Base-by-base conservation (phyloP, 2,113 vertebrate species). In the Tragulus kanchil region DNA sequence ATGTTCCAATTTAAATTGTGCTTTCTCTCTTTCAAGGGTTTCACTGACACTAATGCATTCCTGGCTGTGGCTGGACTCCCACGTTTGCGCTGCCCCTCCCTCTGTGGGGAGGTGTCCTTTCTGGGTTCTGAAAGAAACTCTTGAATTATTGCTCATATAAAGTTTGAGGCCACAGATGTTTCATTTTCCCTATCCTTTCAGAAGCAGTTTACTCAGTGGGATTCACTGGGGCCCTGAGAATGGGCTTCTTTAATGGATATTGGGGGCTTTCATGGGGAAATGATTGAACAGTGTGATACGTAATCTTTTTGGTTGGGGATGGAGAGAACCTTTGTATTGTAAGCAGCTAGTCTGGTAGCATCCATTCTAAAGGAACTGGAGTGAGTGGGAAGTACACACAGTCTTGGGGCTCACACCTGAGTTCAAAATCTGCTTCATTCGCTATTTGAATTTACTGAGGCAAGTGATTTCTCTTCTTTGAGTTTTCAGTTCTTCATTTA, bases 81-180 rank as follows among this genome's bases (percentile, higher is more conserved):
- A 8, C n/a, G 65, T 42, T 48, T 17, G 4, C 0, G 14, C 50
- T 12, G 0, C 2, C 56, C 23, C 28, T 48, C 23, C 50, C 26
- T 75, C 95, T 13, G 0, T 50, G 54, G 84, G 85, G 92, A 86
- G 13, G n/a, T 31, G 31, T 54, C 21, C n/a, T 84, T 59, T 88
- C 62, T 36, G 89, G 71, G 14, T 75, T 96, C 77, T 75, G 48
- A 94, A 91, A 86, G 69, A 65, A 62, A 84, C 31, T 48, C 87
- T 69, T 54, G 31, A 94, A 96, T 95, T 54, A 94, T 93, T 94
- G 95, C 90, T 90, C 26, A 6, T 17, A 54, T 15, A n/a, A 92
- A 97, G 69, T 94, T 89, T 93, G 94, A 97, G 90, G 93, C 92
- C 95, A 82, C 96, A 97, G 94, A 96, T 96, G 97, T 73, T 96